Evolutionary conservation across 2,888 invertebrate species (phyloP).

Genomic region (Polyommatus iphigenia): DNA sequence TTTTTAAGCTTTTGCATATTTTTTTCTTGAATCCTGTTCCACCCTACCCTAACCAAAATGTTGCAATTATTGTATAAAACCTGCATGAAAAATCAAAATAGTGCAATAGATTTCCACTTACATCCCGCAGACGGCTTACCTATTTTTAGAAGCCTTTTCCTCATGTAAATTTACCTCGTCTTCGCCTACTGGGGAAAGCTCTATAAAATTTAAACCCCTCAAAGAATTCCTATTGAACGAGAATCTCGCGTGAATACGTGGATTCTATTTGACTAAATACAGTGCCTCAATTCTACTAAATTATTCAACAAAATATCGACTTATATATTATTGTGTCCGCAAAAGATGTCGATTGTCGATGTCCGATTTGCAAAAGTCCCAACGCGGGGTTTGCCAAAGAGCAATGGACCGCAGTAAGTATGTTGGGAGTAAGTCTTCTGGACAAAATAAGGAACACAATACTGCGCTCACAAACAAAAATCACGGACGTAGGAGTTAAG

Average conservation of each 20-base stretch:
- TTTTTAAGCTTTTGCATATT: too few species aligned
- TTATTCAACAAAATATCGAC: not conserved
- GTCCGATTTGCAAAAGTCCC: too few species aligned
- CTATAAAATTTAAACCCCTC: conserved; percentile 3
- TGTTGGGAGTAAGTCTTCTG: too few species aligned
- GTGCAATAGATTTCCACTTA: not conserved
- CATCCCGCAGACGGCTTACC: not conserved
- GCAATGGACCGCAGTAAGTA: too few species aligned
- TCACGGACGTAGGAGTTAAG: too few species aligned
- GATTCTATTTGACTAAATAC: not conserved
- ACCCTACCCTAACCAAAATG: not conserved
- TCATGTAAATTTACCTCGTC: conserved; percentile 13
- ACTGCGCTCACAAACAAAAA: too few species aligned
- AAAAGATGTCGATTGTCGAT: too few species aligned
- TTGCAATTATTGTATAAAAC: not conserved
- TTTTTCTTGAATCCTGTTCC: too few species aligned
- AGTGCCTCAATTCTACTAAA: not conserved
- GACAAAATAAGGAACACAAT: too few species aligned
- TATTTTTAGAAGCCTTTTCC: conserved; percentile 11
- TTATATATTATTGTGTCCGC: too few species aligned
- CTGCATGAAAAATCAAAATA: not conserved
- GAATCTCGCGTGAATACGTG: not conserved
- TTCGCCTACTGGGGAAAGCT: not conserved
- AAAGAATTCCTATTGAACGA: not conserved
- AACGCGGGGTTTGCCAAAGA: too few species aligned